Evolutionary conservation across 2,113 vertebrate species (phyloP).

Genomic region (Brachypodius melanocephalos): DNA sequence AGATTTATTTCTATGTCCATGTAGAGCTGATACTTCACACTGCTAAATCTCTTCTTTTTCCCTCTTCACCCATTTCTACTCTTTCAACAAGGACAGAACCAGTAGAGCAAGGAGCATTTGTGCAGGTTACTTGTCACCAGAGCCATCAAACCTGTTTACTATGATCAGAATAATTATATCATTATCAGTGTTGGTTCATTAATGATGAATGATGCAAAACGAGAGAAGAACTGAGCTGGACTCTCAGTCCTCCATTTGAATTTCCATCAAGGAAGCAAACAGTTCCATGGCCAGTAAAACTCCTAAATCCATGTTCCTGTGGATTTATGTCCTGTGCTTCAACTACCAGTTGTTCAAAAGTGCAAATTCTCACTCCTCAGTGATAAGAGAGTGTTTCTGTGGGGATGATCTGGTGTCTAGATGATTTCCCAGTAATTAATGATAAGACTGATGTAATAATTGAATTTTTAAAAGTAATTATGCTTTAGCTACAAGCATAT

Average conservation of each 20-base stretch:
- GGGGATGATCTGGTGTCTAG: not conserved
- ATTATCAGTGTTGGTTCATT: not conserved
- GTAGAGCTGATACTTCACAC: not conserved
- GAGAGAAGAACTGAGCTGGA: not conserved
- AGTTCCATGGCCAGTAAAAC: not conserved
- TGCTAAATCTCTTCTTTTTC: not conserved
- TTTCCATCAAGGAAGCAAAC: not conserved
- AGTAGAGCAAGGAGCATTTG: not conserved
- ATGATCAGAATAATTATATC: not conserved
- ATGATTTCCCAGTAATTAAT: not conserved
- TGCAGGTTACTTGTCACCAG: not conserved
- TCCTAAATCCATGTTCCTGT: rapidly evolving
- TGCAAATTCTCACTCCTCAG: not conserved
- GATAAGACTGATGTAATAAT: not conserved
- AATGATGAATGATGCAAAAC: not conserved
- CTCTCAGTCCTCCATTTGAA: not conserved
- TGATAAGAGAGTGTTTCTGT: not conserved
- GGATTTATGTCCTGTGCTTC: not conserved
- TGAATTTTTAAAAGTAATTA: not conserved
- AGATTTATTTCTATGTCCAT: not conserved
- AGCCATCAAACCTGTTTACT: not conserved
- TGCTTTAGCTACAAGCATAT: not conserved
- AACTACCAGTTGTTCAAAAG: not conserved
- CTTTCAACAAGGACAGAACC: not conserved
- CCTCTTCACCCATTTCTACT: not conserved